A percentile compares a stretch with the other conserved stretches of the same genome.
Conservation (phyloP, 2,888 invertebrate genomes). For the Agrenia bidenticulata region DNA sequence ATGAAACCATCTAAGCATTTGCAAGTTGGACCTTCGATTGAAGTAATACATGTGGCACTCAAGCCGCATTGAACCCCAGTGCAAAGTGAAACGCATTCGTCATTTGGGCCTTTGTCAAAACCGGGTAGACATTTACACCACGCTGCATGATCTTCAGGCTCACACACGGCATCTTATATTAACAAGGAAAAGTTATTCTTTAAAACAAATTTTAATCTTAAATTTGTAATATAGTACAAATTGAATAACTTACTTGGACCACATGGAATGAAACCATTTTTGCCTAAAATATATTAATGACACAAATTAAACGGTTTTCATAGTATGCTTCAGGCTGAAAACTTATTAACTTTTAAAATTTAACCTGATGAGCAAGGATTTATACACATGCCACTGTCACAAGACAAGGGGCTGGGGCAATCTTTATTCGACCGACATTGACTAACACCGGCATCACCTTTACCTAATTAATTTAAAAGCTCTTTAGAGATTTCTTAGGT, state of each 20-base stretch:
- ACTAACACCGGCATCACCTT: slow-evolving; percentile 26
- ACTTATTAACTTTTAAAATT: not conserved
- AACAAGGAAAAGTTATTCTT: not conserved
- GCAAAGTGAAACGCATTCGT: slow-evolving; percentile 78
- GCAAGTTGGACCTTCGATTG: slow-evolving; percentile 80
- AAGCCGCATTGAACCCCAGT: slow-evolving; percentile 55
- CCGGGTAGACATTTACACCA: slow-evolving; percentile 86
- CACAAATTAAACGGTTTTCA: not conserved
- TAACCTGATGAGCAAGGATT: slow-evolving; percentile 68
- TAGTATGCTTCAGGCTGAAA: not conserved
- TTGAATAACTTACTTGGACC: slow-evolving; percentile 64
- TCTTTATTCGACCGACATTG: slow-evolving; percentile 70
- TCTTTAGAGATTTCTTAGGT: too few relatives aligned
- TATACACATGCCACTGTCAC: slow-evolving; percentile 74
- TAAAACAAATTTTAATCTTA: not conserved
- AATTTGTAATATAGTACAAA: not conserved
- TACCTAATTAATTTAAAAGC: slow-evolving; percentile 23
- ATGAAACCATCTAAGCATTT: slow-evolving; percentile 81
- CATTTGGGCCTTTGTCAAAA: slow-evolving; percentile 73
- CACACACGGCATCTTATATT: slow-evolving; percentile 69
- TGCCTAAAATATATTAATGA: slow-evolving; percentile 21
- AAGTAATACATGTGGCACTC: slow-evolving; percentile 64
- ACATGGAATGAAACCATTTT: slow-evolving; percentile 65
- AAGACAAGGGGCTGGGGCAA: slow-evolving; percentile 77
- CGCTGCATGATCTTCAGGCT: slow-evolving; percentile 82